Base-by-base conservation (phyloP, 2,113 vertebrate species). In the Chloropsis cyanopogon region DNA sequence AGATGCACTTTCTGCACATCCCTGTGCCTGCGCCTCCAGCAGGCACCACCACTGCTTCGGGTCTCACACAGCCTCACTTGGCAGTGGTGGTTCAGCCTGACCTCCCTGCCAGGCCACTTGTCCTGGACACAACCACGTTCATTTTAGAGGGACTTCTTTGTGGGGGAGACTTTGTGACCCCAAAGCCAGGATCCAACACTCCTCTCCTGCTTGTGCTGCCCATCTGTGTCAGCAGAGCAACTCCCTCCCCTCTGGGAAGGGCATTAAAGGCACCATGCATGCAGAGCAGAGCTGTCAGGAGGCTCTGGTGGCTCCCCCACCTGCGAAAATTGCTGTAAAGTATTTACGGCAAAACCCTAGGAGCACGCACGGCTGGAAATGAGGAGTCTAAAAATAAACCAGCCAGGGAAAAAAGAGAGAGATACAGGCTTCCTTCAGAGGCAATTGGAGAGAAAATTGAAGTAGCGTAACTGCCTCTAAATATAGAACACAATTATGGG, bases 381-480 rank as follows among this genome's bases (percentile, higher is more conserved):
- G 71, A 95, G 75, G 29, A 31, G 26, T 63, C 94, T 96, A 93
- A 96, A 96, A 96, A 93, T 96, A 96, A 91, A 86, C 33, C 60
- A 81, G 60, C 16, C 26, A 56, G 41, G 72, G 71, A 21, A 63
- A 84, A 94, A 47, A 46, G 33, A 88, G 52, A 79, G 54, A 79
- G 92, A 73, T 46, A 11, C 50, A 63, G 46, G 47, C 70, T 91
- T 95, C 44, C 63, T 94, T 80, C 86, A 90, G 93, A 90, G 33
- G 75, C 68, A 88, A 41, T 49, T 70, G 53, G 64, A 93, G 82
- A 92, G 84, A 82, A 88, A 96, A 93, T 71, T 90, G 63, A 85
- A 82, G 88, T 31, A 44, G 71, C 29, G 18, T 68, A 86, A 60
- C 72, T 84, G 61, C 52, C 60, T 88, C 93, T 85, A 86, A 88